A percentile compares a stretch with the other conserved stretches of the same genome.
phyloP scores from a whole-genome alignment of 1,140 invertebrate species.

The Bombus soroeensis region DNA sequence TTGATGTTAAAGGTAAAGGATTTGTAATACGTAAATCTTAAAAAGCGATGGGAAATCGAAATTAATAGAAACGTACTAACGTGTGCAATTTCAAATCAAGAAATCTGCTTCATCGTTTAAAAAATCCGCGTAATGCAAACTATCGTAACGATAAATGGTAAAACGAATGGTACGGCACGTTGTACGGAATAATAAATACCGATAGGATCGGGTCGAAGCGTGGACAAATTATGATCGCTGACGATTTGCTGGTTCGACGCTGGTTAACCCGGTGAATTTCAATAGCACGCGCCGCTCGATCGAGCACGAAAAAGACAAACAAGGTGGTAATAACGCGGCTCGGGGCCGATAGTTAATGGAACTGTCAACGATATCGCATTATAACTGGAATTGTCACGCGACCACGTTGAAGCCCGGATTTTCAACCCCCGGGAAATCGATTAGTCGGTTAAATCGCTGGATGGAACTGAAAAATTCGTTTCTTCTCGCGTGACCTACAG shows the following conservation, averaged over 20 bases:
- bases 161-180: not conserved
- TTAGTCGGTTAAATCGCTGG: conserved; percentile 40
- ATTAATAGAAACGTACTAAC: too few relatives aligned
- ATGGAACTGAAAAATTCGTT: conserved; percentile 40
- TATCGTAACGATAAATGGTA: not conserved
- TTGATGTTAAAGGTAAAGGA: too few relatives aligned
- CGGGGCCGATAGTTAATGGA: conserved; percentile 48
- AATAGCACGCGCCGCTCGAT: conserved; percentile 46
- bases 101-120: too few relatives aligned
- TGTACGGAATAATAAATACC: conserved; percentile 24
- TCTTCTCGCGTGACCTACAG: conserved; percentile 51
- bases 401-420: not conserved
- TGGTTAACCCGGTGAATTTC: conserved; percentile 34
- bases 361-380: conserved; percentile 57
- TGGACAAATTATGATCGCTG: conserved; percentile 53
- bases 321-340: conserved; percentile 54
- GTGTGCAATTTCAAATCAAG: too few relatives aligned
- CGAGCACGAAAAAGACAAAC: conserved; percentile 57
- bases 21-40: too few relatives aligned
- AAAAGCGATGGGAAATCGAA: too few relatives aligned
- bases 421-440: conserved; percentile 25
- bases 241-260: conserved; percentile 44
- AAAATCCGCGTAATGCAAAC: too few relatives aligned
- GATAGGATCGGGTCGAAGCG: conserved; percentile 11
- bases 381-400: conserved; percentile 55